A percentile compares a stretch with the other conserved stretches of the same genome.
These are phyloP conservation scores for Drosophila novamexicana DNA, from an alignment of 1,140 invertebrate genomes.

Conservation along the genomic window DNA sequence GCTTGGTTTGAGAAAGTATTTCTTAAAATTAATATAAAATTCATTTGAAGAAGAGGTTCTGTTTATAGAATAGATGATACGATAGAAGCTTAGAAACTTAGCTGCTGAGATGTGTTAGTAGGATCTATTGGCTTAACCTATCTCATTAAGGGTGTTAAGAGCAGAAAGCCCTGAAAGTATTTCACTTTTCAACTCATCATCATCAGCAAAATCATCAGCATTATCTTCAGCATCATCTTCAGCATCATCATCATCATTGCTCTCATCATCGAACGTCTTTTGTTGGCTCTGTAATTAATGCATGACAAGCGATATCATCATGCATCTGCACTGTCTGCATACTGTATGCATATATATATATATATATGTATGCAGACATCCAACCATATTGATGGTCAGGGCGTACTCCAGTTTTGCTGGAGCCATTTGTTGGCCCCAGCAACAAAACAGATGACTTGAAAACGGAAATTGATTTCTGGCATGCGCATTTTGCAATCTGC, in stretches of 20 bases:
- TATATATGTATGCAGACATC: neutral
- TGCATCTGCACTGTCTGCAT: too few relatives aligned
- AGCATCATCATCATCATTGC: constrained; percentile 7
- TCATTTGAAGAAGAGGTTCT: too few relatives aligned
- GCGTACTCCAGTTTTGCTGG: constrained; percentile 25
- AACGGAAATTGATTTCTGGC: constrained; percentile 78
- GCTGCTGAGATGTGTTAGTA: too few relatives aligned
- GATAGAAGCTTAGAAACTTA: too few relatives aligned
- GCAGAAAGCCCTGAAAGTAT: neutral
- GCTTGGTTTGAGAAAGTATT: too few relatives aligned
- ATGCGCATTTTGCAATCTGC: constrained; percentile 63
- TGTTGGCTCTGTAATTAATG: constrained; percentile 31
- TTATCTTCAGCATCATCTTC: neutral
- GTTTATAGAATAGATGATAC: too few relatives aligned
- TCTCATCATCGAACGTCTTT: constrained; percentile 17
- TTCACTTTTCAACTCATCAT: too few relatives aligned
- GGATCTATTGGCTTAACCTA: too few relatives aligned
- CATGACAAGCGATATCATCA: constrained; percentile 31
- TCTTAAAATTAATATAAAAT: too few relatives aligned
- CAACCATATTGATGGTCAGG: constrained; percentile 7
- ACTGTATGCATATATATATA: neutral
- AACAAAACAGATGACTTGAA: constrained; percentile 27
- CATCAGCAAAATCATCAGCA: neutral
- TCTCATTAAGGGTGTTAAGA: too few relatives aligned
- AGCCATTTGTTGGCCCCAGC: constrained; percentile 11